phyloP scores from a whole-genome alignment of 2,888 invertebrate genomes.

The Sminthurides aquaticus region DNA sequence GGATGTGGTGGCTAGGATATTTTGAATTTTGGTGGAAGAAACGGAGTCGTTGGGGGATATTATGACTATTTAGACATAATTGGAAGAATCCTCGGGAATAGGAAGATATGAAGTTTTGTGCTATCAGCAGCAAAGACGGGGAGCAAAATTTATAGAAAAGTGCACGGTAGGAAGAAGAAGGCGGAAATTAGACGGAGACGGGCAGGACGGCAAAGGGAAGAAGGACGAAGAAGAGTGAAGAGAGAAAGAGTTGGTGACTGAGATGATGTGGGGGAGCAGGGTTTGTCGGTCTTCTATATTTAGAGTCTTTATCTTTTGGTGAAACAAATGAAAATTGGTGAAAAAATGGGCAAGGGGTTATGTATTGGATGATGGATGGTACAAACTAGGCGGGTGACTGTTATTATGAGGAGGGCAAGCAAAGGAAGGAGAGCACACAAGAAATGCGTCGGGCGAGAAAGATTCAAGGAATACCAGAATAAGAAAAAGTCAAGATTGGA shows the following conservation, averaged over 20 bases:
- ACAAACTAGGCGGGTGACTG: not conserved
- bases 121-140: not conserved
- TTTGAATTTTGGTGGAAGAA: too few species aligned
- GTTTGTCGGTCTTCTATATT: not conserved
- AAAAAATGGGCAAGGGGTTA: conserved; percentile 2
- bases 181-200: not conserved
- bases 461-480: too few species aligned
- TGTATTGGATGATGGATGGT: conserved; percentile 7
- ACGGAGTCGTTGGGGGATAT: too few species aligned
- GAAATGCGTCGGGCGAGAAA: conserved; percentile 31
- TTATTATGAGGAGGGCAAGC: conserved; percentile 7
- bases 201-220: not conserved
- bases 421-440: not conserved
- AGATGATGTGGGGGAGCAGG: too few species aligned
- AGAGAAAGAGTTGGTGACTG: too few species aligned
- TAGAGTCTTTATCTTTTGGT: conserved; percentile 3
- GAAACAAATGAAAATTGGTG: conserved; percentile 4
- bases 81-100: too few species aligned
- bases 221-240: too few species aligned
- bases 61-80: conserved; percentile 8
- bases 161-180: not conserved
- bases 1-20: too few species aligned
- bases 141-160: not conserved
- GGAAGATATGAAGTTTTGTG: not conserved
- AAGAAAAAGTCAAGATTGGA: too few species aligned